Evolutionary conservation across 2,113 vertebrate species (phyloP).

Genomic region (Daboia siamensis): DNA sequence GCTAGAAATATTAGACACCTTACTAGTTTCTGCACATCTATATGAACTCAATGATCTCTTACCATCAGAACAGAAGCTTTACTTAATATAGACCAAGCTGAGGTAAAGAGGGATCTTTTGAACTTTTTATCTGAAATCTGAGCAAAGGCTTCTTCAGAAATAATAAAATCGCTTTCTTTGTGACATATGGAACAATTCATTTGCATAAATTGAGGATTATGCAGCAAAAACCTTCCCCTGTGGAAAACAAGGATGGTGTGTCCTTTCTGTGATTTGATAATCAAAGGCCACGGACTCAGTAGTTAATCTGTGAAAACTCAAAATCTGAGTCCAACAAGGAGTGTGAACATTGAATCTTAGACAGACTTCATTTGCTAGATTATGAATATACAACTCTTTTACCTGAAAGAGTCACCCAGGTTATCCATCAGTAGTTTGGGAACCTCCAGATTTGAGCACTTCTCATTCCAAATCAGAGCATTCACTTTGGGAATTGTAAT

Average conservation of each 20-base stretch:
- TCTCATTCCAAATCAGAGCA: neutral
- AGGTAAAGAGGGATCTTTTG: neutral
- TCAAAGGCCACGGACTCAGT: neutral
- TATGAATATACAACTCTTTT: neutral
- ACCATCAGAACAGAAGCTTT: neutral
- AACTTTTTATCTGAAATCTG: neutral
- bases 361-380: neutral
- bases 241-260: neutral
- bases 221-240: neutral
- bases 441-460: neutral
- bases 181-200: neutral
- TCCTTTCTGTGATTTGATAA: neutral
- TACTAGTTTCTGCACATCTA: neutral
- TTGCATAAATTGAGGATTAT: neutral
- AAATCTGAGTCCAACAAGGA: neutral
- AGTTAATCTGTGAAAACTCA: neutral
- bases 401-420: neutral
- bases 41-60: neutral
- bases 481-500: neutral
- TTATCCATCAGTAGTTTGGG: neutral
- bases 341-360: neutral
- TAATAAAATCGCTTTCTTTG: neutral
- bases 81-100: neutral
- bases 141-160: neutral
- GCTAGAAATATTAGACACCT: neutral